Base-by-base conservation (phyloP, 2,888 invertebrate species). In the Diabrotica balteata region DNA sequence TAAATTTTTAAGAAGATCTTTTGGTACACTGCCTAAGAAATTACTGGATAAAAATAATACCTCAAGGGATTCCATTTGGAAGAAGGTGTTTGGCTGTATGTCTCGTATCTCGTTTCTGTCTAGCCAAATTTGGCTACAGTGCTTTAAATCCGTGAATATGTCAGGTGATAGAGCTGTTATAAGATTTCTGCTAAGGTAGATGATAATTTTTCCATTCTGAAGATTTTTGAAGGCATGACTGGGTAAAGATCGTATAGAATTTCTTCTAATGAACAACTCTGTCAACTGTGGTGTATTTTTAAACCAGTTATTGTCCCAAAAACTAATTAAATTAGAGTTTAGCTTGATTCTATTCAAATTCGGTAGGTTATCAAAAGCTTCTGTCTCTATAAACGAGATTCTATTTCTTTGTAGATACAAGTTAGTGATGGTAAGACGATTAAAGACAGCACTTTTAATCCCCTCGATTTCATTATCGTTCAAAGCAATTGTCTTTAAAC, bases 271-370 rank as follows among this genome's bases (percentile, higher is more conserved):
- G 8, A 76, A 80, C 32, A 83, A 44, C 7, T 74, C 72, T 3
- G 72, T 73, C 7, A 83, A 66, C 50, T 71, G 73, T 0, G 83
- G 82, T 47, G 78, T 78, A 55, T 80, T 77, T 52, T 68, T 68
- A 64, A 83, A 83, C 82, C 82, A 83, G 7, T 79, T 72, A 7
- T 71, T 59, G 60, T 81, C 78, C 81, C 80, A 81, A 9, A 44
- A 62, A 7, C 73, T 59, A 7, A 83, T 68, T 60, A 72, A 73
- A 67, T 83, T 83, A 50, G 73, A 66, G 66, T 81, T 82, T 44
- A 83, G 67, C 59, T 80, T 78, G 22, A 83, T 68, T 53, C 75
- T 75, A 17, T 70, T 71, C 63, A 83, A 72, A 49, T 75, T 73
- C 0, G 81, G 77, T 73, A 77, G 75, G 52, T 76, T 68, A 67